Base-by-base conservation (phyloP, 2,797 vertebrate genomes). In the Zalophus californianus region DNA sequence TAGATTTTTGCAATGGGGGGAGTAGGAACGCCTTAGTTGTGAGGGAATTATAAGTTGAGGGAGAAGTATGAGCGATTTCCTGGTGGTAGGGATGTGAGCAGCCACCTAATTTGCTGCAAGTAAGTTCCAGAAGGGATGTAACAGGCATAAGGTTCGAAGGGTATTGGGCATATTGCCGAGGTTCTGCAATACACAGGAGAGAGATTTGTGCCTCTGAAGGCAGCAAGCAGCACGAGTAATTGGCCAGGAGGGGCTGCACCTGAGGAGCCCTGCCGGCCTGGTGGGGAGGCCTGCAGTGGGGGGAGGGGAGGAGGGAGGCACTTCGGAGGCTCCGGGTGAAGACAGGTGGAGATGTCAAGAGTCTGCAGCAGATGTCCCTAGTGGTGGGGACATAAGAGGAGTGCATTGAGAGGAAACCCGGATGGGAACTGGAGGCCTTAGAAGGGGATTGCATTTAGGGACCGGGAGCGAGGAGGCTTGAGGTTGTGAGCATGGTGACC, bases 231-330 rank as follows among this genome's bases (percentile, higher is more conserved):
- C n/a, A 4, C 0, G 3, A 12, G 35, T 1, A 13, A 29, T 5
- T n/a, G 18, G 60, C 1, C 1, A 29, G 66, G 1, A 21, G 13
- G 41, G 16, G 54, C 16, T 16, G 41, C 16, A 2, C 11, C 0
- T 4, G 9, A 66, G 75, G 35, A 41, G 23, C n/a, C n/a, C 6
- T 15, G 38, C 52, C 1, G 6, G 23, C 52, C 78, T 48, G 4
- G 2, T 0, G 0, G 11, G 79, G 52, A 29, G 32, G 62, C 2
- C 18, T 14, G 14, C 35, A 25, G 13, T 10, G 9, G 4, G 3
- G 62, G 27, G 35, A 27, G 1, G 2, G 29, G 23, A 52, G 27
- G 18, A 32, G 3, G 44, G 52, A 38, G 23, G 20, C 23, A 4
- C 6, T 16, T 20, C 10, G 21, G 58, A 20, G 3, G 5, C 72